phyloP scores from a whole-genome alignment of 2,888 invertebrate genomes.

The Eupithecia abbreviata region DNA sequence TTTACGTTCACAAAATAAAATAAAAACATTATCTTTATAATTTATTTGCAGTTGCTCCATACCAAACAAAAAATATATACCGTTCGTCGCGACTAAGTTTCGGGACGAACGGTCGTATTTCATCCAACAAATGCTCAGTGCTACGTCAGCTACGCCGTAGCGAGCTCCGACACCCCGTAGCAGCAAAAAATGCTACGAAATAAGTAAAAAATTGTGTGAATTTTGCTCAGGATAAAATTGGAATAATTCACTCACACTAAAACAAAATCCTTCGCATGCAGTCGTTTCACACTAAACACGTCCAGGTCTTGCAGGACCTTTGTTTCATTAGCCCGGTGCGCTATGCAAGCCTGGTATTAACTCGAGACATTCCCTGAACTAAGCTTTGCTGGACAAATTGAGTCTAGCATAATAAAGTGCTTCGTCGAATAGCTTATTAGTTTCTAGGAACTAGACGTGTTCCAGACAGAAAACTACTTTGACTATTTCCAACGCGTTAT shows the following conservation, averaged over 20 bases:
- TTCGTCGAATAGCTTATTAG: constrained; percentile 16
- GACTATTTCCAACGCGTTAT: neutral
- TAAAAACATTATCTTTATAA: no score
- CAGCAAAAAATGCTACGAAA: neutral
- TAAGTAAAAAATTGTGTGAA: no score
- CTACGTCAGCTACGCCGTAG: constrained; percentile 2
- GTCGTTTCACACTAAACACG: neutral
- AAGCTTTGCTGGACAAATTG: constrained; percentile 24
- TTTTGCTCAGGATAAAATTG: no score
- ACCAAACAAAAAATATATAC: neutral
- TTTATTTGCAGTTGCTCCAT: neutral
- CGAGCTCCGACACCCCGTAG: neutral
- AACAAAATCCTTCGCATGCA: neutral
- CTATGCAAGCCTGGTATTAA: constrained; percentile 28
- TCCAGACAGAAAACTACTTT: neutral
- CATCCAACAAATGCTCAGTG: neutral
- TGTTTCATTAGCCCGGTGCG: constrained; percentile 24
- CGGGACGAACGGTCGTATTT: neutral
- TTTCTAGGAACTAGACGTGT: neutral
- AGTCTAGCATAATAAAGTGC: constrained; percentile 26
- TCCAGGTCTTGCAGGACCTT: constrained; percentile 11
- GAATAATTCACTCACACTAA: neutral
- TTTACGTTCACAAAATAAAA: no score
- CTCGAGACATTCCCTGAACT: constrained; percentile 9
- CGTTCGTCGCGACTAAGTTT: neutral